Evolutionary conservation across 35 echinoderm and acorn worm species (phyloP), one percentile per base, ranked within the genome.

Genomic region (Apostichopus japonicus): DNA sequence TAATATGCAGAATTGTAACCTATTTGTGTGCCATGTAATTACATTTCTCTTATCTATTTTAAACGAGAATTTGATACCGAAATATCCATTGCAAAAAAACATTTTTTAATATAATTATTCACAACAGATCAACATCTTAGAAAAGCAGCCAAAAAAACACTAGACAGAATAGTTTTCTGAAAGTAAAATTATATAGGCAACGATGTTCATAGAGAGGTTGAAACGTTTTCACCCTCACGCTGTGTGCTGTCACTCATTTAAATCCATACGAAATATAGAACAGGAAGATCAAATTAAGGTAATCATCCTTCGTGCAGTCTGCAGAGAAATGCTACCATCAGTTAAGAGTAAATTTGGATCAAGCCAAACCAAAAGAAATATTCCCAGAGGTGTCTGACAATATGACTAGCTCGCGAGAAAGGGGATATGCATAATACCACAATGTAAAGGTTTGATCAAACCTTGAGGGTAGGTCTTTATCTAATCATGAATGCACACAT

Each of bases 401-500:
- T 84, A 84, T 84, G 51, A 23, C 54, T 53, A 84, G 51, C 56
- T 9, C 56, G 81, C 4, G 56, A 23, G 81, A 84, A 84, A 84
- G 81, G 57, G 54, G 81, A 84, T 84, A 84, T 58, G 81, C 17
- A 57, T 84, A 84, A 57, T 51, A 58, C 10, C 17, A 84, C 54
- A 84, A 84, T 84, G 81, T 84, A 58, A 58, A 53, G 81, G 81
- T 84, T 54, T 84, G n/a, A 57, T 8, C 8, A 84, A 57, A n/a
- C 53, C 56, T 58, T n/a, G 56, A 58, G 81, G 81, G 17, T 53
- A n/a, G 54, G 54, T 84, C 81, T 84, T 84, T 84, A 84, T 84
- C 81, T 84, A 84, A 84, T 84, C 81, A 84, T 24, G 56, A 14
- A 84, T 84, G 81, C 81, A 84, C 81, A 84, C 81, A 58, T 57